Base-by-base conservation (phyloP, 2,797 vertebrate genomes). In the Acropternis orthonyx region DNA sequence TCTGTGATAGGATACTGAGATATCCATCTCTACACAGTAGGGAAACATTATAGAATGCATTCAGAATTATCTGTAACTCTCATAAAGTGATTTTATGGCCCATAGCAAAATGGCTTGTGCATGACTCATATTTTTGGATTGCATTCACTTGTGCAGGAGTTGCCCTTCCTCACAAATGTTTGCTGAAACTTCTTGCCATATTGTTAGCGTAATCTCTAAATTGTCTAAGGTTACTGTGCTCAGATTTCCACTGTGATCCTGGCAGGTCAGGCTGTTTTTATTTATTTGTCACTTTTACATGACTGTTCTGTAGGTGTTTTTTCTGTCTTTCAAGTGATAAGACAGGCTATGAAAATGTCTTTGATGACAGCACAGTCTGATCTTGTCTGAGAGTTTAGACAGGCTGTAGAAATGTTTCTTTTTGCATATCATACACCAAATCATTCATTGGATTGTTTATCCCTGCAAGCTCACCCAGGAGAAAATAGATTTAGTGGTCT, bases 341-440 rank as follows among this genome's bases (percentile, higher is more conserved):
- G 37, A 93, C 92, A 95, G 86, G 89, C 96, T 89, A 13, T 94
- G 91, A 96, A 97, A 97, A 96, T 95, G 94, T 91, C 96, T 97
- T 94, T 95, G 75, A 77, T 97, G 94, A 93, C 85, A 95, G 73
- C 36, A 14, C 67, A 74, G 96, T 83, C 96, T 93, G 71, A 92
- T 95, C 93, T 97, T 97, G 96, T 97, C 94, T 97, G 88, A 74
- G n/a, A 97, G 96, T 97, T 97, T 96, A 97, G 97, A 97, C 86
- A 10, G 78, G 74, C 95, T 96, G 82, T 65, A 96, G 95, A 97
- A 97, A 95, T 85, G 78, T 89, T 89, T 96, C 78, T 89, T 96
- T 94, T 94, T 97, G 96, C 88, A 89, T 95, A 95, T 96, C 96
- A 94, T 96, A 87, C 90, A 85, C 74, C 72, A 93, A 93, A 94